Conservation (phyloP, 2,888 invertebrate species). For the Rhodophaea formosa region DNA sequence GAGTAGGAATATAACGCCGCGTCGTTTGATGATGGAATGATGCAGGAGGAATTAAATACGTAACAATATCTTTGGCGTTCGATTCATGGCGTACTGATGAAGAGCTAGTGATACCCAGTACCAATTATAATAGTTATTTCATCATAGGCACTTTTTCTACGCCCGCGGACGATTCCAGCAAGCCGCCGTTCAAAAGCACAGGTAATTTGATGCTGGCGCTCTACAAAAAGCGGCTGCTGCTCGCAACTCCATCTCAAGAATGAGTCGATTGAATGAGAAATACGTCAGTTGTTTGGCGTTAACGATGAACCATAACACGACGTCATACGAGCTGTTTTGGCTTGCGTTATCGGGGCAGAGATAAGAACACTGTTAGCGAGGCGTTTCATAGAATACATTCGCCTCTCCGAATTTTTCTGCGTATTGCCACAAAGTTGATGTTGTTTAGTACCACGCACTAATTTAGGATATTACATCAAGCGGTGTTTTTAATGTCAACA, state of each 20-base stretch:
- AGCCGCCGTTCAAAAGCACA: constrained; percentile 13
- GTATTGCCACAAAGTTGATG: constrained; percentile 15
- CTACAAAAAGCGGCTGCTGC: constrained; percentile 12
- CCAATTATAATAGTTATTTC: constrained; percentile 10
- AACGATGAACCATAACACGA: neutral
- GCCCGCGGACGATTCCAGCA: constrained; percentile 9
- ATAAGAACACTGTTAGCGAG: constrained; percentile 17
- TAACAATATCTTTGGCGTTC: no score
- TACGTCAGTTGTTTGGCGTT: neutral
- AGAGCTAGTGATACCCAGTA: neutral
- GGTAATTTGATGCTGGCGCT: constrained; percentile 15
- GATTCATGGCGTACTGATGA: no score
- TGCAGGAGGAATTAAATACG: no score
- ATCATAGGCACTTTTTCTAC: constrained; percentile 15
- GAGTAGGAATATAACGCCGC: no score
- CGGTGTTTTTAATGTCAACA: neutral
- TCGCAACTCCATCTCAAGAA: constrained; percentile 15
- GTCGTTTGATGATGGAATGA: no score
- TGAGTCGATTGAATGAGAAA: constrained; percentile 17
- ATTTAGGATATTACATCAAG: neutral
- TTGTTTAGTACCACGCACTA: constrained; percentile 9
- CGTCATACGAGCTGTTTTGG: neutral
- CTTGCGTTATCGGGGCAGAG: neutral
- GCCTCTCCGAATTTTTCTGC: constrained; percentile 25
- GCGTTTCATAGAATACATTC: constrained; percentile 29